Evolutionary conservation across 64 coral and sea anemone genomes (phyloP).

Genomic region (Astreopora myriophthalma): DNA sequence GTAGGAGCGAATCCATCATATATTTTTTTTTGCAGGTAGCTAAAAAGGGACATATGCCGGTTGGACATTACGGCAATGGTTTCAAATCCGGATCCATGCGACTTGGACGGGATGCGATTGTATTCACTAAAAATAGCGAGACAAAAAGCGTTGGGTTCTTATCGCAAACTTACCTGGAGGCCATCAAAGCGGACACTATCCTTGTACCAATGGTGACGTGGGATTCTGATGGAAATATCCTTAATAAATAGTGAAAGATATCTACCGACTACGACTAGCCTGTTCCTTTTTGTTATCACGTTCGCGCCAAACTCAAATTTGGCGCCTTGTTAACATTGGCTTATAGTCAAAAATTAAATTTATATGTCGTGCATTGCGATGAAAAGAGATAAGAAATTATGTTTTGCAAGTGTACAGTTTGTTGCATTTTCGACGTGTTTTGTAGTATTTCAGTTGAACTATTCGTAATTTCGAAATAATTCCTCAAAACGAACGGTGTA

Average conservation of each 20-base stretch:
- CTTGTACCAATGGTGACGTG: conserved; percentile 94
- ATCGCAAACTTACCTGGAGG: conserved; percentile 91
- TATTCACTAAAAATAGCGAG: conserved; percentile 75
- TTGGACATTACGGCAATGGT: conserved; percentile 98
- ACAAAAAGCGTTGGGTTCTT: conserved; percentile 88
- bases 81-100: conserved; percentile 99
- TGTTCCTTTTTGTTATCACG: too few relatives aligned
- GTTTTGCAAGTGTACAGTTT: neutral
- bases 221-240: conserved; percentile 93
- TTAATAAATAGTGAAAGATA: neutral
- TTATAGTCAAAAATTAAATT: neutral
- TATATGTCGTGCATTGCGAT: neutral
- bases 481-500: too few relatives aligned
- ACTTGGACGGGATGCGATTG: conserved; percentile 86
- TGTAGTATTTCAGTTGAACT: too few relatives aligned
- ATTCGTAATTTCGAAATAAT: too few relatives aligned
- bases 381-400: too few relatives aligned
- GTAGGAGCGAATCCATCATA: neutral
- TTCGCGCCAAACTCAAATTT: conserved; percentile 73
- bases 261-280: too few relatives aligned
- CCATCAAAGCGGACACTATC: conserved; percentile 93
- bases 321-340: conserved; percentile 5
- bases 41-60: conserved; percentile 89
- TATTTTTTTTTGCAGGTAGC: conserved; percentile 68
- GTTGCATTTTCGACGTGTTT: too few relatives aligned